Conservation (phyloP, 2,797 vertebrate species). For the Mus caroli region DNA sequence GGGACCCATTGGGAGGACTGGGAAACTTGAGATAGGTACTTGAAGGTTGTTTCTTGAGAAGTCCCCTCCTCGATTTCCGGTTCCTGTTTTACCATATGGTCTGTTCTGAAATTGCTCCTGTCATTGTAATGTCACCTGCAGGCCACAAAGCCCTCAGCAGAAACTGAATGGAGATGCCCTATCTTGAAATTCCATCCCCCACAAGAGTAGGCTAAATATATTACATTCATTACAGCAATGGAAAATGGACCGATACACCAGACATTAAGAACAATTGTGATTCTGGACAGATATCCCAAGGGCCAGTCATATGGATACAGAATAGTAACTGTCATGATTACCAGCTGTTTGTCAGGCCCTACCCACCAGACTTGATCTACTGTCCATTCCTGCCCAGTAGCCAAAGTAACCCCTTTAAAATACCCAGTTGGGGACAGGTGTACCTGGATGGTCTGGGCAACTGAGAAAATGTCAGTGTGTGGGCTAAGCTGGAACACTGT, state of each 20-base stretch:
- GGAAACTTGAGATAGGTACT: background rate
- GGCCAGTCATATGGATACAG: background rate
- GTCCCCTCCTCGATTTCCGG: background rate
- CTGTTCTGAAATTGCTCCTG: background rate
- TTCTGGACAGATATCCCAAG: background rate
- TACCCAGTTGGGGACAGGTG: background rate
- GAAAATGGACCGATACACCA: background rate
- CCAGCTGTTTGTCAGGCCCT: background rate
- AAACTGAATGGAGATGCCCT: background rate
- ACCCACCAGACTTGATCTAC: background rate
- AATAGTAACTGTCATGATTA: too few species aligned
- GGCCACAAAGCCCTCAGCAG: background rate
- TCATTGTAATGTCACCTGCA: background rate
- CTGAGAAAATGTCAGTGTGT: background rate
- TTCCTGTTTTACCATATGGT: background rate
- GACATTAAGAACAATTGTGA: background rate
- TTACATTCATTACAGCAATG: background rate
- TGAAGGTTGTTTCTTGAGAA: background rate
- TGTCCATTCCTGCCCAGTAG: background rate
- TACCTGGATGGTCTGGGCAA: background rate
- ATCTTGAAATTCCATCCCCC: background rate
- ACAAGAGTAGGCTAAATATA: background rate
- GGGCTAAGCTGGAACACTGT: background rate
- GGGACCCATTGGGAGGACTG: background rate
- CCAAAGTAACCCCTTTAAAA: too few species aligned